Percentiles rank a stretch among this genome's conserved stretches.
These are phyloP conservation scores for Amblyornis subalaris DNA, from an alignment of 2,113 vertebrate genomes.

Conservation along the genomic window DNA sequence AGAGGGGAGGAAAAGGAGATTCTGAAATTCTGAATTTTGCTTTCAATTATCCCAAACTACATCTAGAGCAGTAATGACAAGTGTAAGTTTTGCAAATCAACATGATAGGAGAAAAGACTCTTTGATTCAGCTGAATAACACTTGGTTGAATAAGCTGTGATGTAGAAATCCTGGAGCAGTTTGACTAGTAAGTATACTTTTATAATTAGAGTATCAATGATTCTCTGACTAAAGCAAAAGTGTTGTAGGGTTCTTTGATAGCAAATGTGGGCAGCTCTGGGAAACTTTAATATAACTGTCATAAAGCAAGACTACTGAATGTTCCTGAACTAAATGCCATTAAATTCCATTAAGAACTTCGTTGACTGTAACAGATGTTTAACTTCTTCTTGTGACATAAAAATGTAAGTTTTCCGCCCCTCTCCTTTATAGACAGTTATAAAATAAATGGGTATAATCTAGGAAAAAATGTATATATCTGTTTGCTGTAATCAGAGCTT, in stretches of 20 bases:
- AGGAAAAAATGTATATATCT: background rate
- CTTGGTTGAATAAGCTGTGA: slow-evolving; percentile 46
- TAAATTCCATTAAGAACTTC: background rate
- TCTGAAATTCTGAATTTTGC: slow-evolving; percentile 53
- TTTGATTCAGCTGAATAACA: slow-evolving; percentile 45
- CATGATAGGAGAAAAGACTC: slow-evolving; percentile 6
- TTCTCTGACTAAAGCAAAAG: background rate
- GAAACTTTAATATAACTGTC: background rate
- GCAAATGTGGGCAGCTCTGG: background rate
- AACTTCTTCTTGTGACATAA: background rate
- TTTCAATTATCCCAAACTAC: slow-evolving; percentile 51
- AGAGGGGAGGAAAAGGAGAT: slow-evolving; percentile 18
- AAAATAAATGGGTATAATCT: background rate
- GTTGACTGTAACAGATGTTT: background rate
- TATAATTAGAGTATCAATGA: slow-evolving; percentile 36
- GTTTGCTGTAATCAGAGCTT: background rate
- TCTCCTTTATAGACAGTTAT: background rate
- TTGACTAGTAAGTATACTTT: slow-evolving; percentile 43
- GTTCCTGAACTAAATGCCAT: background rate
- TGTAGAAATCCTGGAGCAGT: slow-evolving; percentile 43
- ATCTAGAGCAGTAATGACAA: slow-evolving; percentile 27
- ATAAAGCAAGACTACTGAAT: background rate
- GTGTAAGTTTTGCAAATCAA: slow-evolving; percentile 19
- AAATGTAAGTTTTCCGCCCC: background rate
- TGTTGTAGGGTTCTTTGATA: background rate